Evolutionary conservation across 2,888 invertebrate species (phyloP).

Genomic region (Rhagonycha lutea): DNA sequence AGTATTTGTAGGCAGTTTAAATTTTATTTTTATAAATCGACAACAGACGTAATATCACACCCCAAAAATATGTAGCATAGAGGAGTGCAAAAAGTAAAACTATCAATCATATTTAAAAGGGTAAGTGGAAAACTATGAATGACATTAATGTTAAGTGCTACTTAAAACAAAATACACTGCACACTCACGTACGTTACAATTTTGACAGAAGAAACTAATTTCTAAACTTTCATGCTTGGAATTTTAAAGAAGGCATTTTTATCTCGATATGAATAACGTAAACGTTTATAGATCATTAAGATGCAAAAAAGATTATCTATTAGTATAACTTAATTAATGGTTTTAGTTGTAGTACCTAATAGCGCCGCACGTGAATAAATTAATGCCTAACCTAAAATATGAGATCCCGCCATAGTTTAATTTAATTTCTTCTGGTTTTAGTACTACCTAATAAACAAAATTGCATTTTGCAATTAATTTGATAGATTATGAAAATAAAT

Average conservation of each 20-base stretch:
- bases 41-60: background rate
- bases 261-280: background rate
- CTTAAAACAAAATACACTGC: background rate
- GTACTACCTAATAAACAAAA: background rate
- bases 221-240: background rate
- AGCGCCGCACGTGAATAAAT: background rate
- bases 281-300: background rate
- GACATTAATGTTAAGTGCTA: background rate
- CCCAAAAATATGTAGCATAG: background rate
- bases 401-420: background rate
- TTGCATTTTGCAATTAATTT: background rate
- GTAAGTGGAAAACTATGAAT: background rate
- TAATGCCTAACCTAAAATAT: background rate
- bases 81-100: conserved; percentile 5
- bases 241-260: background rate
- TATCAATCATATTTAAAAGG: conserved; percentile 9
- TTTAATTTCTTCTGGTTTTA: background rate
- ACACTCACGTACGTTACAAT: background rate
- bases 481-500: conserved; percentile 21
- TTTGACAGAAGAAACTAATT: background rate
- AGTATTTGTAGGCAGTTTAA: background rate
- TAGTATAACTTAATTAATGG: background rate
- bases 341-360: background rate
- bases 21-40: background rate
- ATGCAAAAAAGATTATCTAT: background rate